A percentile compares a stretch with the other conserved stretches of the same genome.
phyloP scores from a whole-genome alignment of 92 coral and sea anemone genomes.

The Paragorgia papillata region DNA sequence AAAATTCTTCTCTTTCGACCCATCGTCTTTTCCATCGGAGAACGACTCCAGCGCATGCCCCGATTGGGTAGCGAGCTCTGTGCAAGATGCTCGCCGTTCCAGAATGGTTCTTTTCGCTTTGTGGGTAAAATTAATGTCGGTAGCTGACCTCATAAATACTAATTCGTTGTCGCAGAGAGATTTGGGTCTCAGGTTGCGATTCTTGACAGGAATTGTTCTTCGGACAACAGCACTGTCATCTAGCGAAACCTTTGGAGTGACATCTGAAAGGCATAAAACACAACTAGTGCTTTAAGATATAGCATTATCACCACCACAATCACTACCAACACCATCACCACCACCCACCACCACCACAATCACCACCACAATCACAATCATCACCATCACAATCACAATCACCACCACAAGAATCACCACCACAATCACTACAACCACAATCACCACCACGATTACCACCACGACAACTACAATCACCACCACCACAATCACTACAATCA shows the following conservation, averaged over 20 bases:
- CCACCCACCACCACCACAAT: too few species aligned
- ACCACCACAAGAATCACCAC: too few species aligned
- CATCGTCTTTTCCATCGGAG: background rate
- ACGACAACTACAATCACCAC: too few species aligned
- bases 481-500: too few species aligned
- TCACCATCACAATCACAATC: too few species aligned
- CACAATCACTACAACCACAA: too few species aligned
- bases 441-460: too few species aligned
- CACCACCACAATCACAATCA: too few species aligned
- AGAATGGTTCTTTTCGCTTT: background rate
- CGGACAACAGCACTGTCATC: constrained; percentile 21
- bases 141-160: constrained; percentile 37
- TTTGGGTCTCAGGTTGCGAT: constrained; percentile 4
- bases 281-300: too few species aligned
- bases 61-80: constrained; percentile 6
- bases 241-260: constrained; percentile 14
- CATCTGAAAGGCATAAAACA: too few species aligned
- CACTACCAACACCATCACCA: too few species aligned
- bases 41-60: background rate
- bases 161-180: constrained; percentile 37
- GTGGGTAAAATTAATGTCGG: constrained; percentile 16
- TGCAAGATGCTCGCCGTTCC: constrained; percentile 37
- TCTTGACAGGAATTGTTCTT: background rate
- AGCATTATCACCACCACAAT: too few species aligned
- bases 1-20: constrained; percentile 11